Base-by-base conservation (phyloP, 2,888 invertebrate genomes). In the Operophtera brumata region DNA sequence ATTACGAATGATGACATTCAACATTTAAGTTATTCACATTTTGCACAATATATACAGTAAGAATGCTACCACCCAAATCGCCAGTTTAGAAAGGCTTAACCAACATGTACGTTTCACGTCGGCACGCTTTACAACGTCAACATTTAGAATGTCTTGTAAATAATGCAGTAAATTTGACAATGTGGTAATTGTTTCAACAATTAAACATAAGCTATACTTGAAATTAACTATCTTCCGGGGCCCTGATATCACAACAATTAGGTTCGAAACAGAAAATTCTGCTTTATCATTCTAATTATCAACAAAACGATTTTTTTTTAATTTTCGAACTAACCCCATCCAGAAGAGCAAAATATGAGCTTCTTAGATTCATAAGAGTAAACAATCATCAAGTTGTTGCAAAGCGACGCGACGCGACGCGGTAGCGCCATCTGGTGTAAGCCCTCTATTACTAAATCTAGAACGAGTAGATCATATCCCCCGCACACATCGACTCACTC, bases 1-100 rank as follows among this genome's bases (percentile, higher is more conserved):
- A 69, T 67, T 73, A 67, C 66, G 70, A 75, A 70, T 65, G 60
- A 67, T 69, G 73, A 75, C 76, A 77, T 71, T 62, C 54, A 76
- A 78, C 71, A 73, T 67, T 67, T 67, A 75, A 66, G 66, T 70
- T 69, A 64, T 66, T 63, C 63, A 66, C 62, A 66, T 49, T 64
- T 64, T 54, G 50, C 57, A 61, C 65, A 66, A 50, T 61, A 45
- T 37, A 37, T 14, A 51, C 34, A 57, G 59, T 59, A 67, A 66
- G 44, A 49, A 63, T 46, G 49, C 59, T 50, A 63, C 58, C 61
- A 50, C 58, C 47, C 50, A 52, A 51, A 54, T 41, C 57, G 13
- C 51, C 28, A 39, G 20, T 20, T 20, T 20, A 2, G 20, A n/a
- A n/a, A 43, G 46, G 26, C 50, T 48, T 20, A 20, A 57, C 50